Base-by-base conservation (phyloP, 1,140 invertebrate genomes). In the Scaptomyza pallida region DNA sequence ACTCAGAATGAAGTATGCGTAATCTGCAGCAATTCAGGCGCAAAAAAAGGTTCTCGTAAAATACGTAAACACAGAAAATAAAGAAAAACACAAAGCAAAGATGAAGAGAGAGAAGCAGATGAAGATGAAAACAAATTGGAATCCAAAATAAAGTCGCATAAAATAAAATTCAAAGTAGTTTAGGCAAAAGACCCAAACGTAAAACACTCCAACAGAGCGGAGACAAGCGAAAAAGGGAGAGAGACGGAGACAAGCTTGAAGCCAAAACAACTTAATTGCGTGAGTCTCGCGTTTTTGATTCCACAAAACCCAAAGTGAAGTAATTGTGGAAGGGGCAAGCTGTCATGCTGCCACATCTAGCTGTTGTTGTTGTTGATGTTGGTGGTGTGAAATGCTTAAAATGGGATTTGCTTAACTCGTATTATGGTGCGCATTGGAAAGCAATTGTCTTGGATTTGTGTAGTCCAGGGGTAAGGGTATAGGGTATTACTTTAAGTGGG, bases 11-110 rank as follows among this genome's bases (percentile, higher is more conserved):
- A 78, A 75, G 76, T 85, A 86, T 80, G 72, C 75, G 74, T 89
- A 90, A 83, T 90, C 89, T 90, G 76, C 63, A 90, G 71, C 86
- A 89, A 90, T 83, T 90, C 89, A 90, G 89, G 85, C 89, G 83
- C 75, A 70, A 81, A 82, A 85, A 86, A 89, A 88, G 77, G 65
- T 71, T 57, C 77, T 86, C 70, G 64, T 60, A 62, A 74, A 74
- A 48, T 81, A 78, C 81, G 73, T 74, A 68, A 77, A 78, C 78
- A 70, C 51, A 55, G 19, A 50, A 69, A 52, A n/a, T n/a, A n/a
- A 60, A 40, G 19, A 68, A 35, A 43, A 33, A 61, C 2, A 37
- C 33, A 35, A 64, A 67, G 56, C 48, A 59, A 70, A 0, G 26
- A 9, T 10, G 26, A 30, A 30, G 26, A 21, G 19, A 21, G 19